Conservation (phyloP, 2,113 vertebrate species). For the Fregetta grallaria region DNA sequence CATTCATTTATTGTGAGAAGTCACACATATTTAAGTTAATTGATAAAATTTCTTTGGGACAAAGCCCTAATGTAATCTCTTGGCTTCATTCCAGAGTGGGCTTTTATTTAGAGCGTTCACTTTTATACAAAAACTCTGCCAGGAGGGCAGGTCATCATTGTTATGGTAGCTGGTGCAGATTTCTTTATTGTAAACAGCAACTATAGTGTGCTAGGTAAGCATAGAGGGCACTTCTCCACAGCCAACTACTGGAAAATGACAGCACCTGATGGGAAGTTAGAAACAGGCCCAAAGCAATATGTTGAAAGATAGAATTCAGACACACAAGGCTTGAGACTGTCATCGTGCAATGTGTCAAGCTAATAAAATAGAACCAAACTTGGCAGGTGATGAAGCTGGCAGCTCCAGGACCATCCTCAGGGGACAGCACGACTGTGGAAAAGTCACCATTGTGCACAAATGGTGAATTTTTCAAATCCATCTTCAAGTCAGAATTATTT, state of each 20-base stretch:
- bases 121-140: not conserved
- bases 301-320: conserved; percentile 12
- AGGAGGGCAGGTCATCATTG: not conserved
- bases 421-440: not conserved
- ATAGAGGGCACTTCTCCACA: not conserved
- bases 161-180: not conserved
- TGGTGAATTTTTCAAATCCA: not conserved
- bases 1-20: not conserved
- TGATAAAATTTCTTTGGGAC: not conserved
- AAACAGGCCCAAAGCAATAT: not conserved
- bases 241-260: conserved; percentile 1
- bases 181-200: not conserved
- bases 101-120: not conserved
- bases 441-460: not conserved
- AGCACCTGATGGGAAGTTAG: not conserved
- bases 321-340: not conserved
- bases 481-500: not conserved
- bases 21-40: not conserved
- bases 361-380: conserved; percentile 27
- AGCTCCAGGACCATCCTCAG: not conserved
- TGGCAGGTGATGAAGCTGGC: not conserved
- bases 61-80: not conserved
- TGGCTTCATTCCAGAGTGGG: not conserved
- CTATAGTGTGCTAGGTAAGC: not conserved
- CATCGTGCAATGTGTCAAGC: not conserved